Base-by-base conservation (phyloP, 2,888 invertebrate genomes). In the Saturnia pavonia region DNA sequence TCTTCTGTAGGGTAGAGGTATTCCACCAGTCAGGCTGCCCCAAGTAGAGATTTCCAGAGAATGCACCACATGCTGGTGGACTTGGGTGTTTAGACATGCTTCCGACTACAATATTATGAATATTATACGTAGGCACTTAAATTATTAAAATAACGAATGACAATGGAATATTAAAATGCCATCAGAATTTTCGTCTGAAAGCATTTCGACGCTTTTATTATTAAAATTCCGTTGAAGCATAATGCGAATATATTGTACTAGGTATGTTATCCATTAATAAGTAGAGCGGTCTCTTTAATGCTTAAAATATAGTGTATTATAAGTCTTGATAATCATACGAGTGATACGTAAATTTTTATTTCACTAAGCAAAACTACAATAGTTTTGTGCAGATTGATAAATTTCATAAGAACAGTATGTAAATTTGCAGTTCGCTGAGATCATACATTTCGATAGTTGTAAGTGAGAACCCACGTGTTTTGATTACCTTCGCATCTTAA, bases 161-260 rank as follows among this genome's bases (percentile, higher is more conserved):
- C 57, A 60, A 27, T 60, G 25, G 27, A 27, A 60, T 60, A 60
- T 60, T 60, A 60, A 60, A 60, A 60, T 60, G 25, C 57, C 57
- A 60, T 60, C 57, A 16, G 57, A 60, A 60, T 60, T 27, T 60
- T 60, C 57, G 57, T 14, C 27, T 25, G 6, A 60, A 60, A 60
- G 27, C 25, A 60, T 60, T 60, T 25, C 57, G 25, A 27, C 14
- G 19, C 25, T 54, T 60, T 60, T 14, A 25, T 60, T 25, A 60
- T 60, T 60, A 60, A 60, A 60, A 60, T 60, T 60, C 57, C 27
- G 4, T 60, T 27, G 57, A 27, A 60, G 25, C 27, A 14, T 54
- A 54, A 8, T 54, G 22, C 22, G 54, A 27, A 60, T 60, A 60
- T 14, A 27, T 14, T 14, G 27, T 60, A 27, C 27, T 60, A 60